Conservation (phyloP, 2,797 vertebrate species). For the Carduelis carduelis region DNA sequence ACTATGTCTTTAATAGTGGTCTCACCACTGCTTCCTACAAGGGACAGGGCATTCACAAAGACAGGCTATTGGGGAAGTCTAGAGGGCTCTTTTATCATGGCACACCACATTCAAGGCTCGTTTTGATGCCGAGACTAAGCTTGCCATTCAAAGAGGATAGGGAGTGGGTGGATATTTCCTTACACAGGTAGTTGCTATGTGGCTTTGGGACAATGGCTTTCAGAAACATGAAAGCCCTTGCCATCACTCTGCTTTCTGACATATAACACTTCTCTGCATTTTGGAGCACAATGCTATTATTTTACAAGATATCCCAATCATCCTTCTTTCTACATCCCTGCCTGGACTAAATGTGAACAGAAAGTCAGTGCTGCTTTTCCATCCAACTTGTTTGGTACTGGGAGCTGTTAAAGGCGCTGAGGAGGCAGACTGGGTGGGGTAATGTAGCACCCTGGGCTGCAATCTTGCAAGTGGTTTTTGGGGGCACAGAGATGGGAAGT, state of each 20-base stretch:
- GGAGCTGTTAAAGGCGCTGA: not conserved
- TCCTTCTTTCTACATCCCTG: not conserved
- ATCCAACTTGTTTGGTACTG: not conserved
- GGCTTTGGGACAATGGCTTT: conserved; percentile 2
- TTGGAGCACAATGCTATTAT: not conserved
- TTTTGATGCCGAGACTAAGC: not conserved
- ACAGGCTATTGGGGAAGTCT: not conserved
- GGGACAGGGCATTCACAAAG: not conserved
- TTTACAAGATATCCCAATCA: not conserved
- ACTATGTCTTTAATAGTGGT: not conserved
- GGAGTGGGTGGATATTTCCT: not conserved
- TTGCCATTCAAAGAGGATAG: not conserved
- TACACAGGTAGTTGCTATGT: not conserved
- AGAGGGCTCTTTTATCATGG: not conserved
- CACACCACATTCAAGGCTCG: not conserved
- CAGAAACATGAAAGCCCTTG: not conserved
- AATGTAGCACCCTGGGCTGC: not conserved
- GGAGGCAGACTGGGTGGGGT: not conserved
- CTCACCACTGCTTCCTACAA: not conserved
- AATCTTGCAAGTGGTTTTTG: not conserved
- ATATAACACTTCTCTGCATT: not conserved
- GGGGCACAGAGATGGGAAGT: not conserved
- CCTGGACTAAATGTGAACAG: not conserved
- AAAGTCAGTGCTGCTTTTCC: not conserved
- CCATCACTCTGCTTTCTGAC: not conserved